A percentile compares a stretch with the other conserved stretches of the same genome.
Evolutionary conservation across 2,888 invertebrate species (phyloP).

Genomic region (Chouioia cunea): DNA sequence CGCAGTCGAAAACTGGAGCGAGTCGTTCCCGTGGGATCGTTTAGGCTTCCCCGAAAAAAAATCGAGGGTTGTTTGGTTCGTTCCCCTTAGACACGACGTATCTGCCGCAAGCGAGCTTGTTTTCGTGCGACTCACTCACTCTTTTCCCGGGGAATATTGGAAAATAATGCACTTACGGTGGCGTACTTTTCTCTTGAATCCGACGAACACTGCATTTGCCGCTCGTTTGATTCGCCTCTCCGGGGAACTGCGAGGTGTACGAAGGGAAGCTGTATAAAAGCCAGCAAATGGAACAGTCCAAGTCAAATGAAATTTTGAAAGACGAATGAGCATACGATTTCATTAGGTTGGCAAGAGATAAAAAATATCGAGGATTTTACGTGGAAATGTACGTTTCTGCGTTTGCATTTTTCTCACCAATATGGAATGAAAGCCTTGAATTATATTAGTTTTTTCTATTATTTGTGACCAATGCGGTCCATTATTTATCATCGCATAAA

Average conservation of each 20-base stretch:
- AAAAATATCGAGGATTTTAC: not conserved
- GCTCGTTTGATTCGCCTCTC: constrained; percentile 48
- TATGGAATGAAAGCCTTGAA: too few relatives aligned
- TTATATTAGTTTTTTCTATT: too few relatives aligned
- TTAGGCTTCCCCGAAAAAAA: constrained; percentile 57
- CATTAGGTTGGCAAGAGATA: constrained; percentile 17
- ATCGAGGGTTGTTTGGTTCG: constrained; percentile 40
- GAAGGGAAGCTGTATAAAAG: not conserved
- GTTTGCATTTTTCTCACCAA: constrained; percentile 37
- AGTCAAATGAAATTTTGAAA: constrained; percentile 36
- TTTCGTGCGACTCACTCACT: constrained; percentile 47
- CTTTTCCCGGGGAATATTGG: constrained; percentile 60
- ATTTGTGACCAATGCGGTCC: too few relatives aligned
- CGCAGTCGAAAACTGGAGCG: constrained; percentile 59
- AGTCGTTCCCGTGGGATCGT: constrained; percentile 62
- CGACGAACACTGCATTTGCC: constrained; percentile 41
- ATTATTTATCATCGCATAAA: too few relatives aligned
- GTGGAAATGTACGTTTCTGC: constrained; percentile 9
- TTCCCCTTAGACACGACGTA: constrained; percentile 47
- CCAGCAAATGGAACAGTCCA: not conserved
- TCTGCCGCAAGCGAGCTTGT: constrained; percentile 36
- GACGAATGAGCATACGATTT: constrained; percentile 43
- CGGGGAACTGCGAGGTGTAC: constrained; percentile 29
- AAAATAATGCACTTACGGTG: constrained; percentile 64
- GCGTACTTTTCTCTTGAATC: constrained; percentile 10